phyloP scores from a whole-genome alignment of 2,888 invertebrate species.

The Rotaria macrura region DNA sequence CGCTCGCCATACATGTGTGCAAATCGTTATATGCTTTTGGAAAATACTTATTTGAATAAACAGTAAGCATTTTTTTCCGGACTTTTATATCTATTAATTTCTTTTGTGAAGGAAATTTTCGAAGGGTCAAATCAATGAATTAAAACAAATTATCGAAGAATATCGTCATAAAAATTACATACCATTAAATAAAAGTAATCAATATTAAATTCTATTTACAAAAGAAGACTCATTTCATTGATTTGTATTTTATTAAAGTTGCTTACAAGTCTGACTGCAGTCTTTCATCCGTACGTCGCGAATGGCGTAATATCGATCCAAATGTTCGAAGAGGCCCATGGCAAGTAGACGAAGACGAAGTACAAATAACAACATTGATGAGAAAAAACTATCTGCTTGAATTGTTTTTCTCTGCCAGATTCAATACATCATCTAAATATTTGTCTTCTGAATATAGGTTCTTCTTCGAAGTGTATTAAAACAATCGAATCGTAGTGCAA shows the following conservation, averaged over 20 bases:
- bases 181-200: not conserved
- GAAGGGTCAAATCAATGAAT: not conserved
- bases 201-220: not conserved
- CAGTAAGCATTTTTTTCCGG: not conserved
- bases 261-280: not conserved
- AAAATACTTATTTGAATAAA: not conserved
- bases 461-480: not conserved
- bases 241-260: not conserved
- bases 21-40: conserved; percentile 5
- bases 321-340: not conserved
- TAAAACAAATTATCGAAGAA: not conserved
- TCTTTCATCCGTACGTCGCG: not conserved
- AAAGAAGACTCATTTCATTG: not conserved
- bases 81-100: not conserved
- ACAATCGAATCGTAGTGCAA: not conserved
- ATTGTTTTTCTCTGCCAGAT: too few species aligned
- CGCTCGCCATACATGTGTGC: not conserved
- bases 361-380: too few species aligned
- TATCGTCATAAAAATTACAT: not conserved
- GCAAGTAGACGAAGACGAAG: conserved; percentile 19
- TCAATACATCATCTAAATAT: not conserved
- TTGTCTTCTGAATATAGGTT: not conserved
- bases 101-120: not conserved
- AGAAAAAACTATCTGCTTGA: too few species aligned
- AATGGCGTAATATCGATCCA: not conserved